Conservation (phyloP, 2,797 vertebrate species). For the Bradypus variegatus region DNA sequence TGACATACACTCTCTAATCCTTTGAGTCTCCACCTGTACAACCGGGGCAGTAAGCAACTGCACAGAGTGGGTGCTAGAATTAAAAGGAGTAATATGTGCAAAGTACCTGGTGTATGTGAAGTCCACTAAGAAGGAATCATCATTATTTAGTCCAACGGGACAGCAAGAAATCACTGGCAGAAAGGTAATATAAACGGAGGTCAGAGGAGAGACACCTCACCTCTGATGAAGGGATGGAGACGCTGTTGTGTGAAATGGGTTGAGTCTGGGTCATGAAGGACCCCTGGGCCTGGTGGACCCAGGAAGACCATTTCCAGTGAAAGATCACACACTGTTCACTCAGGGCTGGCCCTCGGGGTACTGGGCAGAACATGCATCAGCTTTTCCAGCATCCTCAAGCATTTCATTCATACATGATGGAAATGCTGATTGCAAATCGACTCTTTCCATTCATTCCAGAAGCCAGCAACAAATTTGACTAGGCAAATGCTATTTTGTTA, state of each 20-base stretch:
- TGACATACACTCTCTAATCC: not conserved
- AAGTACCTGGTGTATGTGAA: not conserved
- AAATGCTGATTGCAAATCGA: not conserved
- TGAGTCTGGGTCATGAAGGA: not conserved
- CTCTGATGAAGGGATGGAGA: not conserved
- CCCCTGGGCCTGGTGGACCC: not conserved
- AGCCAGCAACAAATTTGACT: not conserved
- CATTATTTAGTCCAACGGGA: not conserved
- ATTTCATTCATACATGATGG: not conserved
- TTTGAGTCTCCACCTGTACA: not conserved
- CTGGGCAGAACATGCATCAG: accelerated
- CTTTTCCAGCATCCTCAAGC: not conserved
- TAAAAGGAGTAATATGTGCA: not conserved
- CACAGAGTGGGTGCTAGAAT: not conserved
- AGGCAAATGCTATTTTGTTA: not conserved
- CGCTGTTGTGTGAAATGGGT: accelerated
- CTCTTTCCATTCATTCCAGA: not conserved
- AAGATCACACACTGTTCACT: accelerated
- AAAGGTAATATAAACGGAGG: not conserved
- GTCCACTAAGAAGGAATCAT: no score
- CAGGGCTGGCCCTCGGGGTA: accelerated
- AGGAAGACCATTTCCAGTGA: not conserved
- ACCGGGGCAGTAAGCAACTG: not conserved
- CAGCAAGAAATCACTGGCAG: not conserved
- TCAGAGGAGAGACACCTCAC: not conserved